Evolutionary conservation across 2,113 vertebrate genomes (phyloP), one percentile per base, ranked within the genome.

Genomic region (Nanorana parkeri): DNA sequence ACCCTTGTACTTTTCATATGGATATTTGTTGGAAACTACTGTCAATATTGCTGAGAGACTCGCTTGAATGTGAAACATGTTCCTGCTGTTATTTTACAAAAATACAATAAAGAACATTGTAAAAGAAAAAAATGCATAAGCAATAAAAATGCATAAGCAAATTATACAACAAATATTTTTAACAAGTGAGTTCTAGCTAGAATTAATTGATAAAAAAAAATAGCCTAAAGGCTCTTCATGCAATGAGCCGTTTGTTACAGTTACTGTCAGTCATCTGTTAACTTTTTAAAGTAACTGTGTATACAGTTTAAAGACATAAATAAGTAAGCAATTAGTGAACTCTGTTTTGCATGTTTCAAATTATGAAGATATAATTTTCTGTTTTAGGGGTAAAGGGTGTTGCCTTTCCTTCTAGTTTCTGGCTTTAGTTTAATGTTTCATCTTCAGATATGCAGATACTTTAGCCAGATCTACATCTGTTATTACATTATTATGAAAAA

Each of bases 381-480:
- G 23, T 58, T 73, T 26, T 56, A 56, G 23, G 69, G 28, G 5
- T 24, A 26, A 28, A 52, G 52, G 52, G 3, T 29, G 66, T 51
- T 73, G 54, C 54, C 19, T 28, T 28, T 41, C 26, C 29, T 80
- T 68, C 52, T 71, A 71, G 71, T 71, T 24, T 72, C 78, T 80
- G 78, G 78, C 63, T 80, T 66, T 41, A 60, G 67, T 71, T 80
- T 80, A 69, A 41, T 61, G 54, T 21, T 47, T 80, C 15, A 8
- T 58, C 20, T 58, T 54, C 24, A 68, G 16, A 29, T 67, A 54
- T 79, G 67, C 67, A 51, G 55, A 60, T 58, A 72, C 61, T 63
- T 80, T 72, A 80, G 55, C 78, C 67, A 80, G 67, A 71, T 21
- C 56, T 80, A 72, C 78, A 80, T 80, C 78, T 80, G 78, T 26